phyloP scores from a whole-genome alignment of 2,888 invertebrate species.

The Pseudanteris insignis region DNA sequence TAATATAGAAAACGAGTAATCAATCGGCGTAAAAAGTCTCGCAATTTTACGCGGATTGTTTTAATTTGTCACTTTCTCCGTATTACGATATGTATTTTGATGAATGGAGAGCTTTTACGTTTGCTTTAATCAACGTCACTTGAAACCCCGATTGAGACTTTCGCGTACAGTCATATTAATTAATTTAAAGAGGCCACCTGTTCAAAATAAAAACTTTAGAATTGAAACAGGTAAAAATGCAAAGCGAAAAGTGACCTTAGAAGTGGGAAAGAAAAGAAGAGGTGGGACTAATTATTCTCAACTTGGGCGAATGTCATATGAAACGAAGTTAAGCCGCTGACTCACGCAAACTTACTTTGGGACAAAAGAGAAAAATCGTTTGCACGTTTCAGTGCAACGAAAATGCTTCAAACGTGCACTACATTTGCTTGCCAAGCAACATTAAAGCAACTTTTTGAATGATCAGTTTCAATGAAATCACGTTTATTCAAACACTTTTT shows the following conservation, averaged over 20 bases:
- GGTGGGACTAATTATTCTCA: conserved; percentile 23
- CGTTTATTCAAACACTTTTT: too few relatives aligned
- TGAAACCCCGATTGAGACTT: neutral
- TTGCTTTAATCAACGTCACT: neutral
- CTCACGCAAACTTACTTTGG: conserved; percentile 15
- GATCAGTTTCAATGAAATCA: too few relatives aligned
- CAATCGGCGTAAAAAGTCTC: too few relatives aligned
- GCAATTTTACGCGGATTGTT: too few relatives aligned
- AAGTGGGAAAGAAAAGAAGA: neutral
- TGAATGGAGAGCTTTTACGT: too few relatives aligned
- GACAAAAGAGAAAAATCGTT: conserved; percentile 20
- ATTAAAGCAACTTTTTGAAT: neutral
- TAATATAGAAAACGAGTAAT: too few relatives aligned
- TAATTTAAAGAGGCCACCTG: conserved; percentile 15
- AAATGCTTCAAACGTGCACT: conserved; percentile 22
- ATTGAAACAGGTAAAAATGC: conserved; percentile 18
- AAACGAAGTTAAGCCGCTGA: conserved; percentile 31
- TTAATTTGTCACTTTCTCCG: too few relatives aligned
- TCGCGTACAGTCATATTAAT: conserved; percentile 4
- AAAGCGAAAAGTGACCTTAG: conserved; percentile 1
- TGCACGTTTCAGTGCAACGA: conserved; percentile 16
- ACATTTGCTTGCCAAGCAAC: conserved; percentile 21
- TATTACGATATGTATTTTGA: too few relatives aligned
- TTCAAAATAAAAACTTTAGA: conserved; percentile 8
- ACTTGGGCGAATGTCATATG: conserved; percentile 29